Evolutionary conservation across 2,888 invertebrate species (phyloP), one percentile per base, ranked within the genome.

Genomic region (Strigamia crassipes): DNA sequence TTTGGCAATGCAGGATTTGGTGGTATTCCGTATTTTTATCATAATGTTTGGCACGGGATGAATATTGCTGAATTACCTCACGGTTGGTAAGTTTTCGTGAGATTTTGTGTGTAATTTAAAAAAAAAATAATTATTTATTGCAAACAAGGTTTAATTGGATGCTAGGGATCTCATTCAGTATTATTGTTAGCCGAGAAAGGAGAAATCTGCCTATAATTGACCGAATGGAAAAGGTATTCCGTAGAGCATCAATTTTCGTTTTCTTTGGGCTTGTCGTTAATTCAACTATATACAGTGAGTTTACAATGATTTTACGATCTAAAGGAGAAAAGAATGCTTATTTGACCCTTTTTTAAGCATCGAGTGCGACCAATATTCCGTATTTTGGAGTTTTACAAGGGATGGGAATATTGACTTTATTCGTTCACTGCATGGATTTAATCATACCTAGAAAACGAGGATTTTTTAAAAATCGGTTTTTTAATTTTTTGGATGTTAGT

Each of bases 71-170:
- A 66, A 15, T 13, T 66, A 10, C 66, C 66, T 2, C 66, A 66
- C 10, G 66, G 66, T 27, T 66, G 66, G 66, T 66, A 66, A 13
- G 66, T 66, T n/a, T 51, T 51, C 10, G 4, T 51, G 10, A 15
- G 10, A 46, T 46, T 6, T 41, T 41, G 10, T 10, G 10, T 41
- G 41, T 41, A 9, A 46, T 42, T 13, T 42, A 8, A 6, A 42
- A 42, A 42, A 42, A 42, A 15, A n/a, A 15, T n/a, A 1, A 51
- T 13, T 13, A 18, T 18, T 61, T 46, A 46, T 10, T 12, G 10
- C 12, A 61, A n/a, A n/a, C n/a, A n/a, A n/a, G 21, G 18, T 66
- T 66, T 66, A 66, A 27, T 27, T 66, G 66, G 66, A 66, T 66
- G 66, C 31, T 66, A 9, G 66, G 66, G 10, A 15, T 66, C 1